Evolutionary conservation across 1,140 invertebrate genomes (phyloP).

Genomic region (Trichonephila clavata): DNA sequence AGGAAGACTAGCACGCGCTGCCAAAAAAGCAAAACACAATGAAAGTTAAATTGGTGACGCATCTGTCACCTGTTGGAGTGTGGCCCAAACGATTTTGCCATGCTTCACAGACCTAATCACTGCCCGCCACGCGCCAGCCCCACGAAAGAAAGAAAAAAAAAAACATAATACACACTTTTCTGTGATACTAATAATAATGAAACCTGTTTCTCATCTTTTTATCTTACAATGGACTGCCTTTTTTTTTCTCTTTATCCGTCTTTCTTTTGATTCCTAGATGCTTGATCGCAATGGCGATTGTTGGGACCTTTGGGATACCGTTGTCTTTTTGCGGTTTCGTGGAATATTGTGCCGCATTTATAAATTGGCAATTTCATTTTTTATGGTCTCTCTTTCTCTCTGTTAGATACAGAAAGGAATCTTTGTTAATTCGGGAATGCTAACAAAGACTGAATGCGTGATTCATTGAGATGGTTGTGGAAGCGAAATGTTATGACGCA

Average conservation of each 20-base stretch:
- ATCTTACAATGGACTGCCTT: not conserved
- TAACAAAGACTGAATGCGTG: not conserved
- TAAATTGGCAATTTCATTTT: not conserved
- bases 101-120: constrained; percentile 56
- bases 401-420: not conserved
- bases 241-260: not conserved
- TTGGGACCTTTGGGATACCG: not conserved
- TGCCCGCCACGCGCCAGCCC: constrained; percentile 42
- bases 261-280: not conserved
- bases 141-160: not conserved
- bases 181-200: constrained; percentile 65
- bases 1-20: not conserved
- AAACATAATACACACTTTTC: constrained; percentile 10
- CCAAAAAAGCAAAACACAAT: not conserved
- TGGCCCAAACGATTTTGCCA: constrained; percentile 53
- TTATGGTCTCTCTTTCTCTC: not conserved
- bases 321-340: constrained; percentile 9
- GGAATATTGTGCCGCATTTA: not conserved
- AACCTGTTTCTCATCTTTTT: constrained; percentile 46
- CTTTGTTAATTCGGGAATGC: not conserved
- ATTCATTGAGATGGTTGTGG: not conserved
- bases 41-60: constrained; percentile 20
- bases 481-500: not conserved
- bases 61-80: constrained; percentile 63
- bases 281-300: constrained; percentile 23